Conservation (phyloP, 2,888 invertebrate species). For the Polydrusus tereticollis region DNA sequence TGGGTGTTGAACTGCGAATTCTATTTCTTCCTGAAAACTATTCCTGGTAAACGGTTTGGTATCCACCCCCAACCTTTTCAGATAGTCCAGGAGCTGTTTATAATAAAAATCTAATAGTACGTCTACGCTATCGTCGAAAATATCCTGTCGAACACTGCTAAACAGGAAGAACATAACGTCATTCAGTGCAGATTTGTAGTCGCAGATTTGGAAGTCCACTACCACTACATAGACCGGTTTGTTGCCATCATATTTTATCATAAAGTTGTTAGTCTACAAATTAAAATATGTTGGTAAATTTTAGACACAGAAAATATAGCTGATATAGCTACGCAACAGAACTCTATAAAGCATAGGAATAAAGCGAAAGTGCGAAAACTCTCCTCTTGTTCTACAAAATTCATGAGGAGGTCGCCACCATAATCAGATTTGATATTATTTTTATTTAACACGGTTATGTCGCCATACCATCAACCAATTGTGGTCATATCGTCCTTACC, state of each 20-base stretch:
- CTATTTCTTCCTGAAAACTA: slow-evolving; percentile 34
- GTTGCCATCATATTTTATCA: slow-evolving; percentile 65
- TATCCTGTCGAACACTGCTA: slow-evolving; percentile 22
- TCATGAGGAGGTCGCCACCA: too few species aligned
- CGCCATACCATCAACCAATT: too few species aligned
- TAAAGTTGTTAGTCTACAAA: slow-evolving; percentile 70
- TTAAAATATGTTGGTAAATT: not conserved
- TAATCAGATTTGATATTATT: too few species aligned
- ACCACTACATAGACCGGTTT: slow-evolving; percentile 63
- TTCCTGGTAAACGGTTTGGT: slow-evolving; percentile 2
- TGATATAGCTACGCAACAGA: too few species aligned
- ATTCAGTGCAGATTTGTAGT: slow-evolving; percentile 66
- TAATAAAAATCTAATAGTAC: slow-evolving; percentile 35
- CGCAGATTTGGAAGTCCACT: slow-evolving; percentile 72
- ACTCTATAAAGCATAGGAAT: too few species aligned
- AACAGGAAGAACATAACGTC: slow-evolving; percentile 41
- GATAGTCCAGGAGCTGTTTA: not conserved
- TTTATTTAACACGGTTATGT: too few species aligned
- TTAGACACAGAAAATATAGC: too few species aligned
- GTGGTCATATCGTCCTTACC: too few species aligned
- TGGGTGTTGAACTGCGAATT: slow-evolving; percentile 14
- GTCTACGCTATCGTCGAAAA: slow-evolving; percentile 20
- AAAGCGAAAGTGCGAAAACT: too few species aligned
- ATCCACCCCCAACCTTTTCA: slow-evolving; percentile 22
- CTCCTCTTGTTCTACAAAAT: too few species aligned